Evolutionary conservation across 2,888 invertebrate species (phyloP).

Genomic region (Chirona hameri): DNA sequence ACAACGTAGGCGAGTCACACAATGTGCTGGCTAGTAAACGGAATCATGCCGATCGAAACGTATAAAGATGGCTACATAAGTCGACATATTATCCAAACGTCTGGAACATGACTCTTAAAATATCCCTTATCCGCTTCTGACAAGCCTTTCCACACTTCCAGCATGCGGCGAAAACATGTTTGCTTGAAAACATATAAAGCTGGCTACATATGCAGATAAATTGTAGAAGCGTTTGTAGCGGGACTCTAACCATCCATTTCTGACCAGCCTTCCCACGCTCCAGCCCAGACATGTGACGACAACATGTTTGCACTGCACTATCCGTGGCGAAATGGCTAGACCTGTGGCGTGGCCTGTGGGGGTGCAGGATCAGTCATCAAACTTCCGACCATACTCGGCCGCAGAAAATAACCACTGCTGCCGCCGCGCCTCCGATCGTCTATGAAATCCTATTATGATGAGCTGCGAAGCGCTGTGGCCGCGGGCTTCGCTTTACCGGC

Average conservation of each 20-base stretch:
- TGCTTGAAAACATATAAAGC: too few species aligned
- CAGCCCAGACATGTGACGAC: too few species aligned
- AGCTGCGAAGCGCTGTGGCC: background rate
- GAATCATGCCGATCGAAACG: too few species aligned
- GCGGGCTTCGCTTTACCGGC: background rate
- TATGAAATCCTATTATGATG: slow-evolving; percentile 26
- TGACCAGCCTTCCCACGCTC: too few species aligned
- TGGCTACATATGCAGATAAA: background rate
- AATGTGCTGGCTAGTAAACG: too few species aligned
- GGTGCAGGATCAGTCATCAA: background rate
- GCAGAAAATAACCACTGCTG: background rate
- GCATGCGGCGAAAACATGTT: background rate
- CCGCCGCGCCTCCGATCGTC: background rate
- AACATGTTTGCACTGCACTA: too few species aligned
- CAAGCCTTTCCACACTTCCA: background rate
- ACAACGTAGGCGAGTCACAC: too few species aligned
- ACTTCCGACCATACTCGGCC: background rate
- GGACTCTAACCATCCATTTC: too few species aligned
- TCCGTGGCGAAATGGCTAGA: too few species aligned
- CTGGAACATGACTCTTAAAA: too few species aligned
- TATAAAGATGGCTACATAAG: too few species aligned
- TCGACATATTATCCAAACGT: too few species aligned
- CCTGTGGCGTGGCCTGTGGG: background rate
- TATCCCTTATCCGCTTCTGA: background rate
- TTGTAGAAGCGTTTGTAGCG: background rate